Conservation (phyloP, 2,797 vertebrate genomes). For the Mycteria americana region DNA sequence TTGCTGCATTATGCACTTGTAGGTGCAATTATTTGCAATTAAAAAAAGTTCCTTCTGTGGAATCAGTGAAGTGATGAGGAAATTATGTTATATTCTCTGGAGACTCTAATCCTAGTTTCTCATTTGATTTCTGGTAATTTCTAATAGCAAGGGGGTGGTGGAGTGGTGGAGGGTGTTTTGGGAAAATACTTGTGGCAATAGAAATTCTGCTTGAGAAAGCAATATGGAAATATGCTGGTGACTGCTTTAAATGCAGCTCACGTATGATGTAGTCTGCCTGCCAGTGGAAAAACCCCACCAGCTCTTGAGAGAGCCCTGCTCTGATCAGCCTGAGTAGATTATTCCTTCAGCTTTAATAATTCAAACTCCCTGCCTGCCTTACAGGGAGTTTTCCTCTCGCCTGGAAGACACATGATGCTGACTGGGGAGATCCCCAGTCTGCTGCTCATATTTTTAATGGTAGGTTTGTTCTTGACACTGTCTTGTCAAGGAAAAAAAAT, state of each 20-base stretch:
- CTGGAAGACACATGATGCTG: conserved; percentile 37
- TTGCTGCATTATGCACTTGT: conserved; percentile 10
- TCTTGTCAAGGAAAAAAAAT: background rate
- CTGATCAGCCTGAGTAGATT: conserved; percentile 47
- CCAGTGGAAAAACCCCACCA: conserved; percentile 59
- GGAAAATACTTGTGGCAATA: background rate
- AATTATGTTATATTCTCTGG: background rate
- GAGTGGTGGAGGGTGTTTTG: background rate
- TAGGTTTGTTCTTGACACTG: background rate
- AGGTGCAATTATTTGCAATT: background rate
- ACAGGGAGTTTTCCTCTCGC: conserved; percentile 47
- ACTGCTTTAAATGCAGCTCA: conserved; percentile 53
- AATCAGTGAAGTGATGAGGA: background rate
- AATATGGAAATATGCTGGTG: conserved; percentile 39
- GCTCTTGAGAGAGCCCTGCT: conserved; percentile 24
- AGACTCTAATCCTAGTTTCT: background rate
- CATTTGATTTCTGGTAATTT: background rate
- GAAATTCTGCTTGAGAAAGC: conserved; percentile 50
- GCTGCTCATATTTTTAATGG: background rate
- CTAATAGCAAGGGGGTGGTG: fast-evolving
- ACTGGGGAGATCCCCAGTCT: conserved; percentile 38
- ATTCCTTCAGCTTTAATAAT: conserved; percentile 66
- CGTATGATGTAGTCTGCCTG: background rate
- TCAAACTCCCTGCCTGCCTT: conserved; percentile 47
- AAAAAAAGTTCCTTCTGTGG: background rate